Conservation (phyloP, 2,113 vertebrate genomes). For the Stegastes partitus region DNA sequence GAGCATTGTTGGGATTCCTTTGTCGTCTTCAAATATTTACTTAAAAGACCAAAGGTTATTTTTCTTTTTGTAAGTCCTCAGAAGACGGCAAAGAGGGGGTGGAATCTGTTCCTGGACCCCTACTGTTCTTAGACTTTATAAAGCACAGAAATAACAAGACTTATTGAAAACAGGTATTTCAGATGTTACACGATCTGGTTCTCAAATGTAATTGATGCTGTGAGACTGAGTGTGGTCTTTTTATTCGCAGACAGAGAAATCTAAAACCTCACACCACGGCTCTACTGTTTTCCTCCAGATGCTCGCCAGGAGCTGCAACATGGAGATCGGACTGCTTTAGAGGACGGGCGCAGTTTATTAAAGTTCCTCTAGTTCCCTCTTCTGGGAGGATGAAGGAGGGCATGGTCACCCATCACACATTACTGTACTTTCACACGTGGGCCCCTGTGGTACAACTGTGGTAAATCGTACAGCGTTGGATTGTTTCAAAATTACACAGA, state of each 20-base stretch:
- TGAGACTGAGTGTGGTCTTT: conserved; percentile 16
- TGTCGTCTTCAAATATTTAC: conserved; percentile 60
- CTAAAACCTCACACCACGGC: conserved; percentile 1
- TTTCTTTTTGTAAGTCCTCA: conserved; percentile 52
- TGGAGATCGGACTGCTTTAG: not conserved
- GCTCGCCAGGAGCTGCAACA: conserved; percentile 29
- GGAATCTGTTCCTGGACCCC: conserved; percentile 29
- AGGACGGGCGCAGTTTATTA: not conserved
- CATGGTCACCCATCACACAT: not conserved
- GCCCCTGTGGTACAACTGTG: conserved; percentile 9
- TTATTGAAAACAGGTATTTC: conserved; percentile 33
- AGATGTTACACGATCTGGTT: conserved; percentile 22
- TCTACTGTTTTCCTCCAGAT: conserved; percentile 26
- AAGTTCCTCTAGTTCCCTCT: conserved; percentile 65
- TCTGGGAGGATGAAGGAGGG: conserved; percentile 47
- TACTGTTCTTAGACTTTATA: conserved; percentile 3
- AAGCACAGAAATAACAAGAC: conserved; percentile 3
- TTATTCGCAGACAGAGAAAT: conserved; percentile 23
- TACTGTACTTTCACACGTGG: not conserved
- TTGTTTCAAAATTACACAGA: conserved; percentile 7
- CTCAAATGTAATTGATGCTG: conserved; percentile 2
- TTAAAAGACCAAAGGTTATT: conserved; percentile 45
- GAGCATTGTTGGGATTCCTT: conserved; percentile 58
- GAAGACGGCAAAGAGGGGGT: conserved; percentile 3
- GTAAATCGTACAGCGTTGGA: not conserved